phyloP scores from a whole-genome alignment of 2,113 vertebrate species.

The Mobula birostris region DNA sequence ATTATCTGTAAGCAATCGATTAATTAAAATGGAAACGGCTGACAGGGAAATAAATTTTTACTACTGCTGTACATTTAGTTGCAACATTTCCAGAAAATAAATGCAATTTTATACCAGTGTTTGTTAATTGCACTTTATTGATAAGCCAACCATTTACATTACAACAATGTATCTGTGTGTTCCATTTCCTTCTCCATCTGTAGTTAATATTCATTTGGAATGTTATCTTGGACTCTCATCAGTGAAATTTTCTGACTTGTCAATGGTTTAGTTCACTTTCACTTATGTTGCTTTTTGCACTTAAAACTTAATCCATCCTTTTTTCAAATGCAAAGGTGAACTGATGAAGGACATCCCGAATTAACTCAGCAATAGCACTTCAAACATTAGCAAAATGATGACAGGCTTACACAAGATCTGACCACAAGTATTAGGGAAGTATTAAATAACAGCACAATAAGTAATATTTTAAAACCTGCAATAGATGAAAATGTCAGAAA shows the following conservation, averaged over 20 bases:
- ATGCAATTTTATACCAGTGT: not conserved
- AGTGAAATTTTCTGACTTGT: not conserved
- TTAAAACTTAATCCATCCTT: not conserved
- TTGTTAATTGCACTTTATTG: slow-evolving; percentile 33
- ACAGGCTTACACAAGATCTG: not conserved
- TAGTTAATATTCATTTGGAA: slow-evolving; percentile 27
- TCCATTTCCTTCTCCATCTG: not conserved
- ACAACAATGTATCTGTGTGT: not conserved
- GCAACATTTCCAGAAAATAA: not conserved
- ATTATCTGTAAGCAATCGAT: not conserved
- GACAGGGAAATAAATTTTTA: not conserved
- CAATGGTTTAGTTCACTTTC: not conserved
- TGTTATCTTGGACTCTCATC: slow-evolving; percentile 3
- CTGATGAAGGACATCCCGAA: not conserved
- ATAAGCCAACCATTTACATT: slow-evolving; percentile 19
- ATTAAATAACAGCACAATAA: not conserved
- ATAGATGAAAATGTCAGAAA: not conserved
- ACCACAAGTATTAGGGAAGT: not conserved
- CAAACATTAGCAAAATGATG: not conserved
- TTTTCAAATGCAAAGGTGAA: not conserved
- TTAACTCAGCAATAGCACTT: not conserved
- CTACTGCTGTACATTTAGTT: not conserved
- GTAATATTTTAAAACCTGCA: not conserved
- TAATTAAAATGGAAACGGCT: not conserved
- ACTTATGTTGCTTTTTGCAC: not conserved